Base-by-base conservation (phyloP, 2,797 vertebrate genomes). In the Alectoris magna region DNA sequence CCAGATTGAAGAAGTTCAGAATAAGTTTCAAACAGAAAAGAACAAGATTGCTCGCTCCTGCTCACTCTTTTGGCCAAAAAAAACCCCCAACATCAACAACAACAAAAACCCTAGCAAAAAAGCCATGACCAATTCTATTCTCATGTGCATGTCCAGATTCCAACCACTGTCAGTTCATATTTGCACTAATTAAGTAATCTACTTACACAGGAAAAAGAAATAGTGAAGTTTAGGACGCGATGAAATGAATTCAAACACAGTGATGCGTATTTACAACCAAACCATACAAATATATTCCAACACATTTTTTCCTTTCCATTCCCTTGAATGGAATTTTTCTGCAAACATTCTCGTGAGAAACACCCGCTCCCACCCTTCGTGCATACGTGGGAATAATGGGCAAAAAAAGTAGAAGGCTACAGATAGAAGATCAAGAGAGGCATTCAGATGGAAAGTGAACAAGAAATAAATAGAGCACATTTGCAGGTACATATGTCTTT, bases 381-480 rank as follows among this genome's bases (percentile, higher is more conserved):
- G 26, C 48, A 70, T 36, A 60, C 44, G 38, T 21, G 43, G 69
- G 70, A 81, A 10, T 48, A 78, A 38, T 13, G 44, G 46, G 26
- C 21, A 49, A 56, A 81, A 81, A 39, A 4, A 12, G 60, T 26
- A 19, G 44, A 67, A 39, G 64, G 27, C 11, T 29, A 43, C 80
- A 59, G 9, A 39, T 2, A 38, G 29, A 41, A 69, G 76, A 77
- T 36, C 38, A 66, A 14, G n/a, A 58, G 46, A 88, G 62, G n/a
- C 19, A 70, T 34, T 78, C 43, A 4, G 46, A 56, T 0, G 34
- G 64, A 67, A 85, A 73, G 66, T 21, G 11, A 59, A 71, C 26
- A 17, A 70, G 43, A 3, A 8, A 31, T 29, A 53, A 4, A 0
- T 0, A 11, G 9, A 9, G 8, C 34, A 2, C 0, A 3, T 64